These are phyloP conservation scores for Magallana angulata DNA, from an alignment of 1,140 invertebrate species.

Conservation along the genomic window DNA sequence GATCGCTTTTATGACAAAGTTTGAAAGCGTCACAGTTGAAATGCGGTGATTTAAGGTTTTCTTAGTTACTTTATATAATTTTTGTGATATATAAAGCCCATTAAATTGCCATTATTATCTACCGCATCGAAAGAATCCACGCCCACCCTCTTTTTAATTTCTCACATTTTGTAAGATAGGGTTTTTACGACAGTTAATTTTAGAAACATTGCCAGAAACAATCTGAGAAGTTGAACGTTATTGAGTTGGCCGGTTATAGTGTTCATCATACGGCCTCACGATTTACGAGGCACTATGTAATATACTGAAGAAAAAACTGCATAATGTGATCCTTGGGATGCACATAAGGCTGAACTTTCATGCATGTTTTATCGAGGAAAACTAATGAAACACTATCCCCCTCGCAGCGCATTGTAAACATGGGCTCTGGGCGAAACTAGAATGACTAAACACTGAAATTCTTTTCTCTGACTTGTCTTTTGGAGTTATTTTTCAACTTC, in stretches of 20 bases:
- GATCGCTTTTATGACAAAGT: slow-evolving; percentile 34
- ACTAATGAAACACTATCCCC: neutral
- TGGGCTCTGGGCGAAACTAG: neutral
- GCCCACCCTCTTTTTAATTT: slow-evolving; percentile 37
- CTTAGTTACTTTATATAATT: slow-evolving; percentile 8
- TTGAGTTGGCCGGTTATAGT: neutral
- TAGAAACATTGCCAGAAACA: slow-evolving; percentile 30
- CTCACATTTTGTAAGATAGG: slow-evolving; percentile 33
- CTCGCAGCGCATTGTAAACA: neutral
- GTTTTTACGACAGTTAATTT: slow-evolving; percentile 28
- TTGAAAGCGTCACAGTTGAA: slow-evolving; percentile 35
- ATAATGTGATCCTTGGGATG: neutral
- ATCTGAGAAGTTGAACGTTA: neutral
- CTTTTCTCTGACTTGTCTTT: too few relatives aligned
- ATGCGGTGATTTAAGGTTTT: slow-evolving; percentile 14
- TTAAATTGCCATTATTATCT: slow-evolving; percentile 36
- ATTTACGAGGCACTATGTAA: slow-evolving; percentile 15
- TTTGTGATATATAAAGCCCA: slow-evolving; percentile 34
- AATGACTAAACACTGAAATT: too few relatives aligned
- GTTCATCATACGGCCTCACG: neutral
- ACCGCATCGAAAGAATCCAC: neutral
- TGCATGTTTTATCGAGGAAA: slow-evolving; percentile 2
- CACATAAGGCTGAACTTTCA: neutral
- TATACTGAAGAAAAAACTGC: slow-evolving; percentile 17
- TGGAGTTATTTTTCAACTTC: too few relatives aligned